Evolutionary conservation across 2,888 invertebrate species (phyloP), one percentile per base, ranked within the genome.

Genomic region (Pristionchus fissidentatus): DNA sequence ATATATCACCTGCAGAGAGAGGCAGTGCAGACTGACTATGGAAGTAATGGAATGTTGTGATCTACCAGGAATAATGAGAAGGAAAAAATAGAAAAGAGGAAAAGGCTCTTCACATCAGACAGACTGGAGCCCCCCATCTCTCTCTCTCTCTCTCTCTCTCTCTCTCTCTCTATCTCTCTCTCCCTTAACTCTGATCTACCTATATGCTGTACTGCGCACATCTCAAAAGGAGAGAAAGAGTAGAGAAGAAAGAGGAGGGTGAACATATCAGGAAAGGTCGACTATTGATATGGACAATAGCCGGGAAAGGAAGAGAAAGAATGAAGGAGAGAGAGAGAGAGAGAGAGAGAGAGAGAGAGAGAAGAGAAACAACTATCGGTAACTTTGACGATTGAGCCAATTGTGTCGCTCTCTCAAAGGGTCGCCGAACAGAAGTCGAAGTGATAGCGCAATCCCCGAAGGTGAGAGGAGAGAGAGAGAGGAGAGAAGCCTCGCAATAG

Each of bases 311-410:
- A n/a, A n/a, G n/a, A n/a, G n/a, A n/a, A n/a, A n/a, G n/a, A n/a
- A n/a, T n/a, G n/a, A 32, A 49, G 29, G 8, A 75, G 29, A 3
- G 29, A 22, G 41, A 22, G 7, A n/a, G 41, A 43, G 10, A 43
- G 35, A 43, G 1, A 29, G 49, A 22, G 35, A 49, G 49, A 26
- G 22, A 43, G 26, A 29, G 46, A 49, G n/a, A 22, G 22, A 49
- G 46, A 32, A 52, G 75, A 75, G 32, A 75, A 29, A 46, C 32
- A 26, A 32, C 32, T 46, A 73, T 46, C 43, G 46, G 75, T 29
- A 29, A 75, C 46, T 49, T 46, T 32, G 49, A 41, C 41, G 70
- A 70, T 70, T 70, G 70, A 70, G 70, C 70, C 70, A 70, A 70
- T 70, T 15, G 35, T 41, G 3, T 4, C 38, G 19, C 70, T 26